These are phyloP conservation scores for Puma concolor DNA, from an alignment of 2,113 vertebrate species.

Conservation along the genomic window DNA sequence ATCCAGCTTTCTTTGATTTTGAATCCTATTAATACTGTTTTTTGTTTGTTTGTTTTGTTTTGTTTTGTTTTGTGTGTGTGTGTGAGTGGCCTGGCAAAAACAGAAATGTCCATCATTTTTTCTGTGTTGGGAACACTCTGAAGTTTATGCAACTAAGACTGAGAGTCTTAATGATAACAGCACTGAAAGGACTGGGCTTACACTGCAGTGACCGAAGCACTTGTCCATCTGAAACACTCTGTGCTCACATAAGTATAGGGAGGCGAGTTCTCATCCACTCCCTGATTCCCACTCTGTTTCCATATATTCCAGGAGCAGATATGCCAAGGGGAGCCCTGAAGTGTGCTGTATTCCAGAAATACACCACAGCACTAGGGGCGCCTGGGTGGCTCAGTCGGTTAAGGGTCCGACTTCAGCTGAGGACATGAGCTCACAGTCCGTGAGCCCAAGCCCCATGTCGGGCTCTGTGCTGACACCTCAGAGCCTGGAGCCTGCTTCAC, in stretches of 20 bases:
- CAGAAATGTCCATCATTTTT: background rate
- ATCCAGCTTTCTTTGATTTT: background rate
- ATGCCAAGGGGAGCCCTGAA: background rate
- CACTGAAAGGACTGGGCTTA: background rate
- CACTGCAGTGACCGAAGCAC: background rate
- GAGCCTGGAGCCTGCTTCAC: too few species aligned
- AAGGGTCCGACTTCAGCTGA: too few species aligned
- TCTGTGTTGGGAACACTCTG: background rate
- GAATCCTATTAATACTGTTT: background rate
- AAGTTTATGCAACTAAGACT: background rate
- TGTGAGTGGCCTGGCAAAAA: background rate
- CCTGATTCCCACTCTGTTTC: background rate
- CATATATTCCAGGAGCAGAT: background rate
- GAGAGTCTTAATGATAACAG: background rate
- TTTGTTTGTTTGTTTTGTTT: background rate
- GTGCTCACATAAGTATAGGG: too few species aligned
- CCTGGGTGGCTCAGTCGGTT: too few species aligned
- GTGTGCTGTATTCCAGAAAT: background rate
- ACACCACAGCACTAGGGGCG: background rate
- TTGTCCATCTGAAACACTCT: background rate
- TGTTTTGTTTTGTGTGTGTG: fast-evolving
- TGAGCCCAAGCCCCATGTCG: too few species aligned
- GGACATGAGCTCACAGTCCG: too few species aligned
- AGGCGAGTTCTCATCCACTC: background rate
- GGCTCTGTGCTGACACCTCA: too few species aligned